Evolutionary conservation across 2,113 vertebrate species (phyloP).

Genomic region (Pseudolaguvia tuberculata): DNA sequence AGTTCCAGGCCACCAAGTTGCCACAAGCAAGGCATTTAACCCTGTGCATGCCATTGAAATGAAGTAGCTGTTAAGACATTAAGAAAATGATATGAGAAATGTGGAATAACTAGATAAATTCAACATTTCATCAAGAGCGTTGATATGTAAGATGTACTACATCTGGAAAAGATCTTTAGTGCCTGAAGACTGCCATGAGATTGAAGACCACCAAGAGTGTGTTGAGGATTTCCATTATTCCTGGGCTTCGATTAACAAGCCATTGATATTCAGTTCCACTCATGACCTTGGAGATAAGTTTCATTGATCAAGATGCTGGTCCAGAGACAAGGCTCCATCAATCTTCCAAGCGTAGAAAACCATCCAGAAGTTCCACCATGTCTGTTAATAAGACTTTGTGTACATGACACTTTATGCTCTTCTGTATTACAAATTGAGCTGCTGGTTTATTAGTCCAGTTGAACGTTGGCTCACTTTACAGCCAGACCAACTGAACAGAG

Average conservation of each 20-base stretch:
- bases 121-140: not conserved
- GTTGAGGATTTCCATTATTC: conserved; percentile 6
- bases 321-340: conserved; percentile 29
- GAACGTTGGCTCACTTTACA: conserved; percentile 40
- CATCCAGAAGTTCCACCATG: not conserved
- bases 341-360: not conserved
- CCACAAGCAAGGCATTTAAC: too few species aligned
- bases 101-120: not conserved
- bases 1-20: too few species aligned
- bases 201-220: conserved; percentile 4
- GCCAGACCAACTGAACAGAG: conserved; percentile 31
- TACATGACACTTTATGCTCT: conserved; percentile 11
- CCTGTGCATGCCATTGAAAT: not conserved
- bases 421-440: conserved; percentile 28
- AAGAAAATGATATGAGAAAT: not conserved
- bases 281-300: conserved; percentile 32
- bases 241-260: conserved; percentile 14
- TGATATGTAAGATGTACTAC: not conserved
- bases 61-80: not conserved
- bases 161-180: not conserved
- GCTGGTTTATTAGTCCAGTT: conserved; percentile 40
- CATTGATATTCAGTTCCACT: not conserved
- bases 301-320: conserved; percentile 51
- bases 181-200: not conserved
- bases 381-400: not conserved